Evolutionary conservation across 1,140 invertebrate genomes (phyloP), one percentile per base, ranked within the genome.

Genomic region (Euura saliciscinereae): DNA sequence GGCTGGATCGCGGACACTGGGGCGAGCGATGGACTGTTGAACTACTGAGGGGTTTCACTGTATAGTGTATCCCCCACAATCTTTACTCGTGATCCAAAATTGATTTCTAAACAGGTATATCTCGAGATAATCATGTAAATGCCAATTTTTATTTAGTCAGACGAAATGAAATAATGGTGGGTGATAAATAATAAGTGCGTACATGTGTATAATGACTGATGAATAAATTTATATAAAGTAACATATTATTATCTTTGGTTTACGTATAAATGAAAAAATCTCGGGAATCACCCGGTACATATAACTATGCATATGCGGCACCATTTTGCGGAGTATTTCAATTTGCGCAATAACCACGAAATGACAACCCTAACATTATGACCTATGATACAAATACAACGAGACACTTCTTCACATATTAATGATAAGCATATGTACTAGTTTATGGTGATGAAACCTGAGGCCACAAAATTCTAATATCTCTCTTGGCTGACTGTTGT

Each of bases 381-480:
- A 72, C 74, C 74, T 84, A 82, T 82, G 74, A 82, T 85, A 84
- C 79, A 84, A 82, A 80, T 84, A 83, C 80, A 85, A 82, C 83
- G 80, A 80, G 77, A 86, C 80, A 84, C 76, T 74, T 73, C n/a
- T 82, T 85, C 79, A 81, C 78, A 84, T 82, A 84, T 80, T 82
- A 82, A 81, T 79, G 13, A 59, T 59, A 28, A 28, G 28, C 28
- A 28, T 28, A 59, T n/a, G 6, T 59, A 59, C 51, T n/a, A 59
- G 51, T 59, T 11, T 59, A 59, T 59, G 10, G 51, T n/a, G 13
- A 59, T 59, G 51, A n/a, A 59, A 59, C 51, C 51, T 59, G 51
- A 59, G 51, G 51, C 51, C 13, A 59, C 51, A 59, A 59, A 59
- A 59, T 59, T 59, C 51, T 59, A 6, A 59, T 59, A 6, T n/a